Percentiles rank a stretch among this genome's conserved stretches.
Conservation (phyloP, 2,113 vertebrate species). For the Macheiramphus alcinus region DNA sequence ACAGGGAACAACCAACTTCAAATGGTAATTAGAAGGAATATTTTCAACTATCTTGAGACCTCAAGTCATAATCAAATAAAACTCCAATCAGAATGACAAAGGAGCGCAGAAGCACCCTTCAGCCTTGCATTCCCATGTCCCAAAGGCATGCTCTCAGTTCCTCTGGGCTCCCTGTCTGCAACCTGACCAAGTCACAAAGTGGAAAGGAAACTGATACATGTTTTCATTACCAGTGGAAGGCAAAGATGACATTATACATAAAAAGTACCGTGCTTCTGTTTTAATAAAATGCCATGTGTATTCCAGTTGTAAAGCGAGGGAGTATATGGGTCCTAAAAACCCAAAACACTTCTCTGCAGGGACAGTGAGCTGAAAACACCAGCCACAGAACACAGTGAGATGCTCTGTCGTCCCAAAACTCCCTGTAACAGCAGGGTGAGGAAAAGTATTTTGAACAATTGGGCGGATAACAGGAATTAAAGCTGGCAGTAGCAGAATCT, state of each 20-base stretch:
- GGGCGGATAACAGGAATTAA: neutral
- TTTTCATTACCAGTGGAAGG: neutral
- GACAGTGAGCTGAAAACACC: neutral
- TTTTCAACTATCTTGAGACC: neutral
- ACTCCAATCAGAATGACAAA: neutral
- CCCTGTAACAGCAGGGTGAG: accelerated
- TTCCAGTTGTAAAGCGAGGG: neutral
- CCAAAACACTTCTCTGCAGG: neutral
- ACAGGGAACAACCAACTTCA: neutral
- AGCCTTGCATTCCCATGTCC: neutral
- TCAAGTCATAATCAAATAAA: neutral
- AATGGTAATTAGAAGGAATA: neutral
- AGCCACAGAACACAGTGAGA: neutral
- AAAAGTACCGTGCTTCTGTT: neutral
- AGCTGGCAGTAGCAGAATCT: neutral
- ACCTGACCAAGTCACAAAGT: neutral
- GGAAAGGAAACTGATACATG: neutral
- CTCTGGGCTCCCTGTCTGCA: neutral
- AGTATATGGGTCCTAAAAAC: neutral
- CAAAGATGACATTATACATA: neutral
- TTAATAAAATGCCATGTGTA: neutral
- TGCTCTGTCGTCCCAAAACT: neutral
- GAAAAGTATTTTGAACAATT: neutral
- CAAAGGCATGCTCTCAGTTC: neutral
- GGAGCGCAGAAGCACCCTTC: neutral